phyloP scores from a whole-genome alignment of 23 tunicate genomes.

The Trididemnum miniatum region DNA sequence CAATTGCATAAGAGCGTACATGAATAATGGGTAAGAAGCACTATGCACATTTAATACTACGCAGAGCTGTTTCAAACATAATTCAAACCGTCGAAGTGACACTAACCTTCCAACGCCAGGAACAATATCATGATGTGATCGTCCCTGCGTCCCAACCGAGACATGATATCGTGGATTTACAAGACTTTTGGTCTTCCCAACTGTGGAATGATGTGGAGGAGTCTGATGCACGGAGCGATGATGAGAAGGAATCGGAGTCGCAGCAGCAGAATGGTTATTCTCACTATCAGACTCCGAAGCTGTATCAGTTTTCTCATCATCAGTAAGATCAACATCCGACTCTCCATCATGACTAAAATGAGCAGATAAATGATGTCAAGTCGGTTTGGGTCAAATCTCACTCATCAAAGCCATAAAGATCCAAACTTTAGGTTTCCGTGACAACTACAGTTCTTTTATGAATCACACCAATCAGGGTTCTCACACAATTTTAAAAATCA shows the following conservation, averaged over 20 bases:
- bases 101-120: conserved; percentile 7
- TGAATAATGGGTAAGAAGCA: too few species aligned
- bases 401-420: too few species aligned
- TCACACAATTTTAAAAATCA: too few species aligned
- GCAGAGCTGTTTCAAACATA: too few species aligned
- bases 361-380: too few species aligned
- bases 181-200: conserved; percentile 18
- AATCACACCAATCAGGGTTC: too few species aligned
- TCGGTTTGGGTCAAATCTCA: too few species aligned
- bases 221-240: conserved; percentile 20
- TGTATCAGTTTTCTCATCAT: conserved; percentile 90
- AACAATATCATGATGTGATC: background rate
- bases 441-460: too few species aligned
- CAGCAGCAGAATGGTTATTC: conserved; percentile 52
- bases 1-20: too few species aligned
- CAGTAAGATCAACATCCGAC: conserved; percentile 55
- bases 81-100: too few species aligned
- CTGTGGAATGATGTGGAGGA: conserved; percentile 39
- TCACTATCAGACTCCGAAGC: conserved; percentile 92
- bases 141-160: conserved; percentile 5
- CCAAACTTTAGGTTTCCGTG: too few species aligned
- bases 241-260: conserved; percentile 49
- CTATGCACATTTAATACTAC: too few species aligned
- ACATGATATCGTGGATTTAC: conserved; percentile 13
- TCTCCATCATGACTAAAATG: conserved; percentile 60